phyloP scores from a whole-genome alignment of 1,140 invertebrate genomes.

The Dreissena rostriformis region DNA sequence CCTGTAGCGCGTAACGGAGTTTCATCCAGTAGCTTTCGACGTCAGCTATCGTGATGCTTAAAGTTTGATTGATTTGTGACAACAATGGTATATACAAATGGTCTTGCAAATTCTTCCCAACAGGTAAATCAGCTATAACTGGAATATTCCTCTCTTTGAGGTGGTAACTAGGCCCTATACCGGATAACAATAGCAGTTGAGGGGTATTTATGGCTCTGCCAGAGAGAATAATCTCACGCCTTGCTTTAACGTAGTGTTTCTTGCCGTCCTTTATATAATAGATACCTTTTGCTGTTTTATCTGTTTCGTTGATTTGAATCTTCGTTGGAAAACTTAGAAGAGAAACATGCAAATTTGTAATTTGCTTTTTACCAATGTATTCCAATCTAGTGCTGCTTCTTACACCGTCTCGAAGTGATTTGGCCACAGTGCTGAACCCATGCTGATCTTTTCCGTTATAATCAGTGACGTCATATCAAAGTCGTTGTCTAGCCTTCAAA shows the following conservation, averaged over 20 bases:
- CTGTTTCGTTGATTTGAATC: not conserved
- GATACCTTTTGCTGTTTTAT: constrained; percentile 25
- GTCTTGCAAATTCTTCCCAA: constrained; percentile 59
- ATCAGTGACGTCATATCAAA: constrained; percentile 79
- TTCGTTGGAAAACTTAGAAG: constrained; percentile 22
- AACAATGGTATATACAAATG: constrained; percentile 21
- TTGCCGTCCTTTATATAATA: constrained; percentile 21
- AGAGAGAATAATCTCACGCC: constrained; percentile 77
- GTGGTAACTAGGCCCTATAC: constrained; percentile 85
- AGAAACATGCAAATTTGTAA: not conserved
- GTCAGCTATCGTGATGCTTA: not conserved
- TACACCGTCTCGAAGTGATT: constrained; percentile 14
- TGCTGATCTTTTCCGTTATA: constrained; percentile 43
- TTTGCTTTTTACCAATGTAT: not conserved
- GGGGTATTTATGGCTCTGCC: constrained; percentile 93
- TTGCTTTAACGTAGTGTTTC: constrained; percentile 24
- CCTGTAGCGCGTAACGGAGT: not conserved
- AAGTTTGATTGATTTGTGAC: constrained; percentile 10
- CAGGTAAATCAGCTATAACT: constrained; percentile 52
- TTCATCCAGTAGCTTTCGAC: constrained; percentile 3
- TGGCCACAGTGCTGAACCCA: constrained; percentile 31
- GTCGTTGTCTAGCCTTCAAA: constrained; percentile 14
- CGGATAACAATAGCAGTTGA: constrained; percentile 94
- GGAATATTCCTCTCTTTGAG: not conserved
- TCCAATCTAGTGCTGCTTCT: constrained; percentile 32